A percentile compares a stretch with the other conserved stretches of the same genome.
phyloP scores from a whole-genome alignment of 2,888 invertebrate genomes.

The Thalpophila matura region DNA sequence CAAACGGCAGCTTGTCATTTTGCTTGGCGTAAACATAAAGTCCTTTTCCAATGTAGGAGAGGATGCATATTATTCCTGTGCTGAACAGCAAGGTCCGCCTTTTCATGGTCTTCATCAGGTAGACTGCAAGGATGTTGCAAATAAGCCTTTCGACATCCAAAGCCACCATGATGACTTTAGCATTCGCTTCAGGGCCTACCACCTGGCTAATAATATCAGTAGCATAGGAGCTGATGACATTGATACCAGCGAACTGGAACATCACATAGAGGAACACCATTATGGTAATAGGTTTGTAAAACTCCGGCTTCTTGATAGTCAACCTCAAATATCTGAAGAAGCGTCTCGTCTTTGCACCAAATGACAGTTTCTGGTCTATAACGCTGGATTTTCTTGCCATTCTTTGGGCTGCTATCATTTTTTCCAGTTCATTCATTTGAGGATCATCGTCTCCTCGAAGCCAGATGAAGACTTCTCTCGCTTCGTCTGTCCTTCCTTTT shows the following conservation, averaged over 20 bases:
- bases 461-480: constrained; percentile 90
- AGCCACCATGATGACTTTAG: constrained; percentile 92
- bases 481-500: constrained; percentile 90
- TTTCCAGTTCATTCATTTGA: constrained; percentile 84
- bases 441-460: constrained; percentile 87
- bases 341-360: constrained; percentile 67
- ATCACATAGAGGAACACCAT: constrained; percentile 92
- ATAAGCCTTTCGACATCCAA: constrained; percentile 92
- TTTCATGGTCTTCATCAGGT: constrained; percentile 91
- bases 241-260: constrained; percentile 93
- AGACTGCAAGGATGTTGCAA: constrained; percentile 91
- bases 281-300: constrained; percentile 91
- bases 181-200: constrained; percentile 91
- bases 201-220: constrained; percentile 91
- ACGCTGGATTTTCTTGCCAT: constrained; percentile 78
- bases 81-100: constrained; percentile 91
- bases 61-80: constrained; percentile 90
- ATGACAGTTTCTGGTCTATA: constrained; percentile 69
- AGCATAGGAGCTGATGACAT: constrained; percentile 93
- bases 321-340: constrained; percentile 72
- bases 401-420: constrained; percentile 84
- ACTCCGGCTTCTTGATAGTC: constrained; percentile 86
- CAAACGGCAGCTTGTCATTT: constrained; percentile 72
- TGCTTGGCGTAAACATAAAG: constrained; percentile 81
- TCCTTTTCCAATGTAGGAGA: constrained; percentile 90